A percentile compares a stretch with the other conserved stretches of the same genome.
Conservation (phyloP, 2,888 invertebrate species). For the Cacoxenus indagator region DNA sequence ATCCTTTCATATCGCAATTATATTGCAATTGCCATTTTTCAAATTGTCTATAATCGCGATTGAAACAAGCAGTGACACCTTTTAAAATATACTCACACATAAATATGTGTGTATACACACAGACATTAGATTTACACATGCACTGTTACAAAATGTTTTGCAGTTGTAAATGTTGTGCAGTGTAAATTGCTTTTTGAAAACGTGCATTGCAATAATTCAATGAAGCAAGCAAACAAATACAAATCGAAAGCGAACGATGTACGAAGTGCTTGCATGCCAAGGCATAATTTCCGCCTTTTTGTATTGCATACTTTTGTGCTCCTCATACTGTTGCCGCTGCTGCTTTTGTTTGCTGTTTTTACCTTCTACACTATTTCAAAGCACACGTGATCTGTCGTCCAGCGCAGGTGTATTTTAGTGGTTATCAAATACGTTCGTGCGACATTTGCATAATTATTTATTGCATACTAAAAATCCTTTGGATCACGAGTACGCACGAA, state of each 20-base stretch:
- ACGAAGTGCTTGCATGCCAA: neutral
- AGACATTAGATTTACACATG: neutral
- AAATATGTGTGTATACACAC: neutral
- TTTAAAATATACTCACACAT: neutral
- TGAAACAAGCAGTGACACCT: neutral
- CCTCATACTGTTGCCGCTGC: neutral
- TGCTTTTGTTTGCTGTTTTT: neutral
- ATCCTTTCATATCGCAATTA: neutral
- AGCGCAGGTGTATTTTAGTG: neutral
- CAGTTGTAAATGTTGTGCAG: too few species aligned
- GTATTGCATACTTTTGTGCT: neutral
- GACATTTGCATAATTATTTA: conserved; percentile 16
- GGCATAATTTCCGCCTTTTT: conserved; percentile 12
- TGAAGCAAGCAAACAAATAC: conserved; percentile 10
- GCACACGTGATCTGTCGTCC: neutral
- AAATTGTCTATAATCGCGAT: neutral
- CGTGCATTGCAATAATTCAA: conserved; percentile 16
- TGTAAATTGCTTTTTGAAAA: conserved; percentile 7
- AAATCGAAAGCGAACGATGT: neutral
- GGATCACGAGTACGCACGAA: neutral
- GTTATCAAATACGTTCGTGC: neutral
- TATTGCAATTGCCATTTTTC: too few species aligned
- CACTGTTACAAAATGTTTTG: neutral
- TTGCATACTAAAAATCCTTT: neutral
- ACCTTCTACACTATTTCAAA: too few species aligned